A percentile compares a stretch with the other conserved stretches of the same genome.
These are phyloP conservation scores for Acanthosepion esculentum DNA, from an alignment of 2,888 invertebrate species.

Conservation along the genomic window DNA sequence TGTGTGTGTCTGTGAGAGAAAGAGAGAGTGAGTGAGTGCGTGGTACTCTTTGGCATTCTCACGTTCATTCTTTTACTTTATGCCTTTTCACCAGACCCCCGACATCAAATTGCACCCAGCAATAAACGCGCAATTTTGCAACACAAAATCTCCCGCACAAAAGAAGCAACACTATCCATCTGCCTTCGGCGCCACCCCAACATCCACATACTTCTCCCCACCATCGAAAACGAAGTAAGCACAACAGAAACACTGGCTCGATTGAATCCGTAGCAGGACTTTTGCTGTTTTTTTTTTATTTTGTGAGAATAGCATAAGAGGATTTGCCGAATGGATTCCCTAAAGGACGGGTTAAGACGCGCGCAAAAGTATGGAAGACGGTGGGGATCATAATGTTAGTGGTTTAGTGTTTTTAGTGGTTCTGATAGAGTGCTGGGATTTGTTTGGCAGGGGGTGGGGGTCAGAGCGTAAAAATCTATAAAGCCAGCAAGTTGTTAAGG, in stretches of 20 bases:
- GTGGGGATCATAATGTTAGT: background rate
- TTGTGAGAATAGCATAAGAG: background rate
- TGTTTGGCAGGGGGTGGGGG: no score
- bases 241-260: background rate
- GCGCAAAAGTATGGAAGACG: conserved; percentile 1
- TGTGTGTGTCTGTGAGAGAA: no score
- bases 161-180: background rate
- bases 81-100: background rate
- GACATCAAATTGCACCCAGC: background rate
- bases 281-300: background rate
- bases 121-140: background rate
- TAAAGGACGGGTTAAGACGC: background rate
- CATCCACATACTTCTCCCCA: background rate
- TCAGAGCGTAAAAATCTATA: background rate
- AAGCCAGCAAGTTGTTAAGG: conserved; percentile 33
- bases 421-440: background rate
- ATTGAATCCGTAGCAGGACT: background rate
- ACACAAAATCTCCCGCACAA: background rate
- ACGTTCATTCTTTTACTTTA: background rate
- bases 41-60: no score
- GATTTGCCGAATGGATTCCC: background rate
- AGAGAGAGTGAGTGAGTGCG: no score
- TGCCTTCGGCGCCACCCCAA: background rate
- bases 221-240: background rate
- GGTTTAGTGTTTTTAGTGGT: background rate